Conservation (phyloP, 2,113 vertebrate genomes). For the Nycticorax nycticorax region DNA sequence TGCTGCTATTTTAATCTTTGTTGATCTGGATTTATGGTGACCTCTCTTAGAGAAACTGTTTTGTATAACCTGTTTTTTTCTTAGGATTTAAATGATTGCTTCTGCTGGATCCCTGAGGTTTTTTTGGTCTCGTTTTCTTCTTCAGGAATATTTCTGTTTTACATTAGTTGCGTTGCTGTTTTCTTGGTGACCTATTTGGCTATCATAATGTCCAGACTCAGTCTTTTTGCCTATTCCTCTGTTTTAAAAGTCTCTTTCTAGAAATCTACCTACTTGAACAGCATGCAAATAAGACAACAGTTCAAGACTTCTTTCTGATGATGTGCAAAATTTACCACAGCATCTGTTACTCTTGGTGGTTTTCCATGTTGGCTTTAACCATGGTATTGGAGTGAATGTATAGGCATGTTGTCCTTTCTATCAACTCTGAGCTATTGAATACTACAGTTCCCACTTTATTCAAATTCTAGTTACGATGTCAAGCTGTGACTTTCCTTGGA, state of each 20-base stretch:
- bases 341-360: not conserved
- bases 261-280: not conserved
- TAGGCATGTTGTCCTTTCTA: not conserved
- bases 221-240: not conserved
- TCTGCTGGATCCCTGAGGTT: not conserved
- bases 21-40: slow-evolving; percentile 54
- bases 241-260: not conserved
- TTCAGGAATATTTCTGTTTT: slow-evolving; percentile 36
- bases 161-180: not conserved
- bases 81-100: slow-evolving; percentile 25
- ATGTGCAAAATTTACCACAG: not conserved
- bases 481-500: not conserved
- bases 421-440: not conserved
- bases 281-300: not conserved
- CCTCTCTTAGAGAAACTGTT: slow-evolving; percentile 25
- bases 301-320: not conserved
- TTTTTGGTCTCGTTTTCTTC: not conserved
- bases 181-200: slow-evolving; percentile 22
- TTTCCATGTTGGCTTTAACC: not conserved
- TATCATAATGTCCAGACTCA: not conserved
- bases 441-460: not conserved
- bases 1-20: slow-evolving; percentile 41
- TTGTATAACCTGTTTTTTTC: not conserved
- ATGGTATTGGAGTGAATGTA: not conserved
- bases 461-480: not conserved